Conservation (phyloP, 2,797 vertebrate genomes). For the Pseudochirops cupreus region DNA sequence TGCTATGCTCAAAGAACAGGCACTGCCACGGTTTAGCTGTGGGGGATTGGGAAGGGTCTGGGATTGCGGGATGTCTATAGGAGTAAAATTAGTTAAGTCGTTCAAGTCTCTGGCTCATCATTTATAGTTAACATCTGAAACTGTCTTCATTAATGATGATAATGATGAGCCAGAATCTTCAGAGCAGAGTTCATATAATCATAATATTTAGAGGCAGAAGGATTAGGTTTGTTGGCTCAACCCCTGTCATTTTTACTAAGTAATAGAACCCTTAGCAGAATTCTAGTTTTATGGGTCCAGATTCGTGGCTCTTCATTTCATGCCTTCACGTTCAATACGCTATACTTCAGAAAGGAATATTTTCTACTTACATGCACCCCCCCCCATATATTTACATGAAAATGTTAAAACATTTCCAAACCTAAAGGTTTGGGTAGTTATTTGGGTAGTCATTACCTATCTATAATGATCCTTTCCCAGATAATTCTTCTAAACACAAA, state of each 20-base stretch:
- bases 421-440: neutral
- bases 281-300: neutral
- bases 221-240: too few relatives aligned
- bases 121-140: neutral
- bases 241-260: constrained; percentile 38
- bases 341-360: neutral
- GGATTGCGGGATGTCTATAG: neutral
- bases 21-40: neutral
- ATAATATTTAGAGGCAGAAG: neutral
- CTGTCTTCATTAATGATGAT: neutral
- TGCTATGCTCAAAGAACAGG: neutral
- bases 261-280: neutral
- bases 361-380: too few relatives aligned
- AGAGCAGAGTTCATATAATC: neutral
- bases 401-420: neutral
- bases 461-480: neutral
- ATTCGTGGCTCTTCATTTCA: neutral
- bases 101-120: neutral
- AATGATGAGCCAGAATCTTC: neutral
- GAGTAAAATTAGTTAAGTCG: neutral
- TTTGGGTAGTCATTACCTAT: neutral
- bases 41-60: neutral
- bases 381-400: neutral
- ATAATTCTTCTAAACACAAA: neutral
- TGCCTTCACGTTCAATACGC: neutral